Conservation (phyloP, 2,113 vertebrate species). For the Mastomys natalensis region DNA sequence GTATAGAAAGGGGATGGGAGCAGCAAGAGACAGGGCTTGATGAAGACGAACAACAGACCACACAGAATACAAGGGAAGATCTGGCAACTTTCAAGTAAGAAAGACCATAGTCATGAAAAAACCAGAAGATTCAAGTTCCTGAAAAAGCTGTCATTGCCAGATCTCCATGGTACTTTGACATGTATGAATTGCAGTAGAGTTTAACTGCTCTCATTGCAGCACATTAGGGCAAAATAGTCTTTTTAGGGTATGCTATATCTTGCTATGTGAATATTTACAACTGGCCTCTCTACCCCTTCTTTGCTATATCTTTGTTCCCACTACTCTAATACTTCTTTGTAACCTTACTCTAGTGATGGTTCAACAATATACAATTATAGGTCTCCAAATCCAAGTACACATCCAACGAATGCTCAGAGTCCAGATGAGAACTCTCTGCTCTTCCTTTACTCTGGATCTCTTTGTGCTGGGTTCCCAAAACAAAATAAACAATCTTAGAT, state of each 20-base stretch:
- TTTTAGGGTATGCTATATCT: conserved; percentile 46
- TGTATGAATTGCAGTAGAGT: conserved; percentile 1
- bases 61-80: conserved; percentile 54
- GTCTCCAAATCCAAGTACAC: neutral
- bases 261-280: conserved; percentile 71
- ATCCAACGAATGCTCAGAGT: neutral
- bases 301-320: neutral
- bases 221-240: conserved; percentile 72
- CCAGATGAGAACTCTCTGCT: neutral
- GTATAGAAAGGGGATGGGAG: neutral
- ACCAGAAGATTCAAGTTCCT: conserved; percentile 1
- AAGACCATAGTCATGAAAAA: neutral
- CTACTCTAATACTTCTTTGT: neutral
- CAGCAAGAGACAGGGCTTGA: neutral
- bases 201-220: conserved; percentile 68
- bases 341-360: neutral
- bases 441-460: neutral
- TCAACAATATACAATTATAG: neutral
- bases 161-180: conserved; percentile 54
- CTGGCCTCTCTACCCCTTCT: conserved; percentile 42
- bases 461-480: conserved; percentile 26
- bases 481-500: conserved; percentile 7
- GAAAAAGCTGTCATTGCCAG: conserved; percentile 57
- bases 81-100: conserved; percentile 58
- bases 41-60: neutral